phyloP scores from a whole-genome alignment of 2,797 vertebrate genomes.

The Sciurus vulgaris region DNA sequence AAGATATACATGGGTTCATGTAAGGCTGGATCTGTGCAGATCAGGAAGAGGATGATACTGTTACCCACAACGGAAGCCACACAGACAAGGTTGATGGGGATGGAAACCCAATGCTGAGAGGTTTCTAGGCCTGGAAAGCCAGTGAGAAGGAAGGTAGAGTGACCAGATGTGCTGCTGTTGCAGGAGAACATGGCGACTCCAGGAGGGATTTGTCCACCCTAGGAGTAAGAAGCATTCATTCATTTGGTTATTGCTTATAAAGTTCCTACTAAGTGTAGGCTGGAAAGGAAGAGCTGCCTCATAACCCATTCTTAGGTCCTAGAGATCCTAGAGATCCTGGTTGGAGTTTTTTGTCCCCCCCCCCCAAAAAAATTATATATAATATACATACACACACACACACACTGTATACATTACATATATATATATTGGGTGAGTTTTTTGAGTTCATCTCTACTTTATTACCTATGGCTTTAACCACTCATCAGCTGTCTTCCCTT shows the following conservation, averaged over 20 bases:
- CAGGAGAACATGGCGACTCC: constrained; percentile 67
- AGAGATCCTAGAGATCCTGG: neutral
- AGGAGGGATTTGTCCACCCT: constrained; percentile 38
- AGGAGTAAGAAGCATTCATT: constrained; percentile 45
- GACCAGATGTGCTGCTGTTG: constrained; percentile 68
- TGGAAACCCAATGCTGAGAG: constrained; percentile 86
- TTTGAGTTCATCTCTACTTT: constrained; percentile 4
- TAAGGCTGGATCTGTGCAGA: constrained; percentile 84
- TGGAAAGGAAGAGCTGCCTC: neutral
- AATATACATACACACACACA: no score
- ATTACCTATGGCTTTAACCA: neutral
- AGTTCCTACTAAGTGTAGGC: neutral
- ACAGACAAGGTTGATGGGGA: constrained; percentile 86
- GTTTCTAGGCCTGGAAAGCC: constrained; percentile 87
- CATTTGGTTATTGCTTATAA: neutral
- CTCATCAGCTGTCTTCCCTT: neutral
- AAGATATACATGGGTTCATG: constrained; percentile 87
- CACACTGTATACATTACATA: no score
- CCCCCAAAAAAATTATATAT: no score
- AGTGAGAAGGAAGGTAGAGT: constrained; percentile 84
- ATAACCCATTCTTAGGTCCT: no score
- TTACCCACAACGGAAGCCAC: constrained; percentile 85
- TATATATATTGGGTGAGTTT: neutral
- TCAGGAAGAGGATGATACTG: constrained; percentile 84
- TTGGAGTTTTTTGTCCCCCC: no score